Conservation (phyloP, 2,113 vertebrate species). For the Rutilus rutilus region DNA sequence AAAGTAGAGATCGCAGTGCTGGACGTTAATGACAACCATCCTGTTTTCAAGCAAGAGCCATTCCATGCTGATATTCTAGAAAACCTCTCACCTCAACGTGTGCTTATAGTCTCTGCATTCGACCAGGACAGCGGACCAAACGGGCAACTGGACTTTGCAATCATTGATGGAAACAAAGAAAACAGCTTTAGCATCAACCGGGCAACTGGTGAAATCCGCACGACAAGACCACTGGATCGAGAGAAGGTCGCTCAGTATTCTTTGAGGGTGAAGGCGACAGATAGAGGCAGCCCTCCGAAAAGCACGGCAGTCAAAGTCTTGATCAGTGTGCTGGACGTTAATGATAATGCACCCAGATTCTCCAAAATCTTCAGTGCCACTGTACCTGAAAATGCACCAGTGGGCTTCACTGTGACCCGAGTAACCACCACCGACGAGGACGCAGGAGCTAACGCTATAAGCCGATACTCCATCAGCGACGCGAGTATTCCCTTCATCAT, state of each 20-base stretch:
- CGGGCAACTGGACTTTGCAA: constrained; percentile 88
- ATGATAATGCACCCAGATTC: constrained; percentile 94
- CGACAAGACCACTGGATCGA: constrained; percentile 86
- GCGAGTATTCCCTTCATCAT: constrained; percentile 88
- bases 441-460: constrained; percentile 86
- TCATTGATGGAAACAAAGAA: constrained; percentile 87
- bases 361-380: constrained; percentile 95
- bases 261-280: constrained; percentile 86
- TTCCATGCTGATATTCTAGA: constrained; percentile 88
- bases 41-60: constrained; percentile 86
- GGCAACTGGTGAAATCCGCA: constrained; percentile 90
- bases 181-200: constrained; percentile 88
- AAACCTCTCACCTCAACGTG: constrained; percentile 86
- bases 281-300: constrained; percentile 83
- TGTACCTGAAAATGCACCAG: constrained; percentile 90
- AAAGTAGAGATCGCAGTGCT: constrained; percentile 86
- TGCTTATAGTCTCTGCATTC: constrained; percentile 82
- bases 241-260: constrained; percentile 84
- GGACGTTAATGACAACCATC: constrained; percentile 93
- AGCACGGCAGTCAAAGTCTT: constrained; percentile 83
- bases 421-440: constrained; percentile 97
- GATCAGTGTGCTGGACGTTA: constrained; percentile 89
- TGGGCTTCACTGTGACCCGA: constrained; percentile 88
- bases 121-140: constrained; percentile 92
- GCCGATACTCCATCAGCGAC: constrained; percentile 88